phyloP scores from a whole-genome alignment of 1,140 invertebrate species.

The Potamilus streckersoni region DNA sequence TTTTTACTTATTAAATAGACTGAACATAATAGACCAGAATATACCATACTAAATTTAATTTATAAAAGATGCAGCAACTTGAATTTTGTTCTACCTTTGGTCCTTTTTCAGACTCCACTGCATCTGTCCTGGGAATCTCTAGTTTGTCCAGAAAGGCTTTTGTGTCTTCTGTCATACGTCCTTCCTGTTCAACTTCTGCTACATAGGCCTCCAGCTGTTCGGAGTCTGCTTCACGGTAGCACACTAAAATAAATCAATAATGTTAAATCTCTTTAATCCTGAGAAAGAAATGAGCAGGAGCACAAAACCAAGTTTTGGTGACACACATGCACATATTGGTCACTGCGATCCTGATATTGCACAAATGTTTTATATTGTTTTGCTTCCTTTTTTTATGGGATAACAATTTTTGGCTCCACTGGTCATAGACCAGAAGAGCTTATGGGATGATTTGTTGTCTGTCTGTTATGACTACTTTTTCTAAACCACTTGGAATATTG shows the following conservation, averaged over 20 bases:
- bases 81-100: neutral
- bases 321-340: neutral
- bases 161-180: slow-evolving; percentile 49
- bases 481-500: too few species aligned
- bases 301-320: neutral
- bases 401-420: too few species aligned
- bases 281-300: neutral
- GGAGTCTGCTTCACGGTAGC: slow-evolving; percentile 47
- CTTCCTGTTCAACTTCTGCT: slow-evolving; percentile 51
- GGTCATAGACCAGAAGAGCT: too few species aligned
- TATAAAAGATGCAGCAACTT: neutral
- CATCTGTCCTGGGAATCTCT: slow-evolving; percentile 26
- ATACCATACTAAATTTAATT: neutral
- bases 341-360: neutral
- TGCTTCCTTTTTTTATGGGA: too few species aligned
- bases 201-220: slow-evolving; percentile 52
- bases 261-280: too few species aligned
- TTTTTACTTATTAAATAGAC: neutral
- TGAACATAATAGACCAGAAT: neutral
- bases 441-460: too few species aligned
- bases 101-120: neutral
- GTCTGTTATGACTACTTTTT: too few species aligned
- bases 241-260: slow-evolving; percentile 41
- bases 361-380: too few species aligned
- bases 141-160: slow-evolving; percentile 48